A percentile compares a stretch with the other conserved stretches of the same genome.
These are phyloP conservation scores for Portunus trituberculatus DNA, from an alignment of 1,140 invertebrate species.

Conservation along the genomic window DNA sequence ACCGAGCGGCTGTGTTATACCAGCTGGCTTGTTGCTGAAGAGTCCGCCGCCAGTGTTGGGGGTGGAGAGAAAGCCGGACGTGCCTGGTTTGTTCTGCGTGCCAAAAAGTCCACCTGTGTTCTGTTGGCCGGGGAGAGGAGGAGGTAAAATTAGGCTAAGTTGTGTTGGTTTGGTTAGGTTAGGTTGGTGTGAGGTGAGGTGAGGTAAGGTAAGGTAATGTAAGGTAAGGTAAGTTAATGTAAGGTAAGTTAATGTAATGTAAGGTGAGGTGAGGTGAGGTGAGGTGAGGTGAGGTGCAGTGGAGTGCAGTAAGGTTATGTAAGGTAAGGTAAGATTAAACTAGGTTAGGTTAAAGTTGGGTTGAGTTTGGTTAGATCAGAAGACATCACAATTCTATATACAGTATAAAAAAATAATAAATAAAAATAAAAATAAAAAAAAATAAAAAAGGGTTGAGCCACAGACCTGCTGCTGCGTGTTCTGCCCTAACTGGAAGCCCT, in stretches of 20 bases:
- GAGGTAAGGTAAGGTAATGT: too few relatives aligned
- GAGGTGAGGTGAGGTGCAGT: too few relatives aligned
- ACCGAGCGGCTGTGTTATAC: slow-evolving; percentile 58
- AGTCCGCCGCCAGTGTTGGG: slow-evolving; percentile 68
- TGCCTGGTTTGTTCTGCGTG: slow-evolving; percentile 62
- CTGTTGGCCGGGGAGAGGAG: not conserved
- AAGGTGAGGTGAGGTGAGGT: too few relatives aligned
- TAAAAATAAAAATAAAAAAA: not conserved
- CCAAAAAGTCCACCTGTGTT: slow-evolving; percentile 66
- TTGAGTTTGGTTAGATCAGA: not conserved
- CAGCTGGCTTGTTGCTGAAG: slow-evolving; percentile 77
- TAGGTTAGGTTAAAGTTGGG: not conserved
- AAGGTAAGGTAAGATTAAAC: too few relatives aligned
- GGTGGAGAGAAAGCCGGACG: slow-evolving; percentile 52
- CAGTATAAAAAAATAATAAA: not conserved
- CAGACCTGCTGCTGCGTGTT: slow-evolving; percentile 60
- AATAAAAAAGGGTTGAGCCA: not conserved
- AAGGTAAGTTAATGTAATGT: not conserved
- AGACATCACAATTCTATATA: not conserved
- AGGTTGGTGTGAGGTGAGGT: too few relatives aligned
- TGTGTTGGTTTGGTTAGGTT: not conserved
- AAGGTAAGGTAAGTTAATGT: not conserved
- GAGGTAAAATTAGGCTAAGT: too few relatives aligned
- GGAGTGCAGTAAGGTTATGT: too few relatives aligned
- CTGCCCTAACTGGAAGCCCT: slow-evolving; percentile 59